phyloP scores from a whole-genome alignment of 2,797 vertebrate genomes.

The Nyctalus aviator region DNA sequence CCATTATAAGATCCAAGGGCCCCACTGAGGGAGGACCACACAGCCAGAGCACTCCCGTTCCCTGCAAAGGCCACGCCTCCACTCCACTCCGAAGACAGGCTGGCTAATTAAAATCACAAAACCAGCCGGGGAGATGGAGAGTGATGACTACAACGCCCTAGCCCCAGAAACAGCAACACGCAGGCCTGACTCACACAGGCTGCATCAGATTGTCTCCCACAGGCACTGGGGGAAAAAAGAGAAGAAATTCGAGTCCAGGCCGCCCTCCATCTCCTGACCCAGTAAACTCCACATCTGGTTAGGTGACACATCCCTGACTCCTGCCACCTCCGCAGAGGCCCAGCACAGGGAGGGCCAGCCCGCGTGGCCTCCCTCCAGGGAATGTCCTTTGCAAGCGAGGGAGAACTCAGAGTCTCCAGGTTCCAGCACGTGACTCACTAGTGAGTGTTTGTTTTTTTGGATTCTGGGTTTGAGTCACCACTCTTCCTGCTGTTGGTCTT shows the following conservation, averaged over 20 bases:
- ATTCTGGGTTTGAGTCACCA: constrained; percentile 76
- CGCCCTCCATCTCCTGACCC: constrained; percentile 37
- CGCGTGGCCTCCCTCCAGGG: not conserved
- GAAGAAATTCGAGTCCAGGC: constrained; percentile 9
- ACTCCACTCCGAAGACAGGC: not conserved
- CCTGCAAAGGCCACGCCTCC: constrained; percentile 6
- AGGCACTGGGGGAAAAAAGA: constrained; percentile 4
- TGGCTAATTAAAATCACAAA: constrained; percentile 76
- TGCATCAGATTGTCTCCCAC: constrained; percentile 54
- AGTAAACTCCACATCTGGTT: constrained; percentile 49
- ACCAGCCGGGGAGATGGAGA: not conserved
- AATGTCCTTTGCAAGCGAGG: constrained; percentile 11
- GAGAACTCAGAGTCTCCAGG: constrained; percentile 59
- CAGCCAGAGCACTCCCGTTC: not conserved
- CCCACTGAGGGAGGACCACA: constrained; percentile 63
- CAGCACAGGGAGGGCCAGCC: not conserved
- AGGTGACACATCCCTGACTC: constrained; percentile 46
- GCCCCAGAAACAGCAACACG: constrained; percentile 36
- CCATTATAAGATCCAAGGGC: constrained; percentile 16
- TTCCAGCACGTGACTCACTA: constrained; percentile 70
- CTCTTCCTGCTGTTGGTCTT: constrained; percentile 66
- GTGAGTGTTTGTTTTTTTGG: constrained; percentile 71
- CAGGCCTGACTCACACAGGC: constrained; percentile 75
- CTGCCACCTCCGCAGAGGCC: constrained; percentile 15
- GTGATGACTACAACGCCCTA: constrained; percentile 30